Evolutionary conservation across 2,113 vertebrate genomes (phyloP).

Genomic region (Corvus hawaiiensis): DNA sequence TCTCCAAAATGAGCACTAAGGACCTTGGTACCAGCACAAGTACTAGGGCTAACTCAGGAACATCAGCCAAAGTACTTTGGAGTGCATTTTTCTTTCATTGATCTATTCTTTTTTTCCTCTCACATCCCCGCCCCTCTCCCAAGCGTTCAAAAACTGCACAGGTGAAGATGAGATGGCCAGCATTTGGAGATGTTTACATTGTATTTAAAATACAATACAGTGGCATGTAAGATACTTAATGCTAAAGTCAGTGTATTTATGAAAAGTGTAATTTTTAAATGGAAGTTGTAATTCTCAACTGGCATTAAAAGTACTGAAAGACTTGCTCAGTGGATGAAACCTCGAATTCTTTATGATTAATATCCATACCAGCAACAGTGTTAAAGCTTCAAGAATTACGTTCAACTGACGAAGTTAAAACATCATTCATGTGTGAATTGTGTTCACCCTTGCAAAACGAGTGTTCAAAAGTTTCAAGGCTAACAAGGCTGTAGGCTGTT

Average conservation of each 20-base stretch:
- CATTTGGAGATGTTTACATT: constrained; percentile 70
- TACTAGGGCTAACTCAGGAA: constrained; percentile 66
- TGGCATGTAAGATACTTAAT: constrained; percentile 70
- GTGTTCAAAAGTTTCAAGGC: background rate
- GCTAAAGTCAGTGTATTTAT: constrained; percentile 70
- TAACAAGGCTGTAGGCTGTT: background rate
- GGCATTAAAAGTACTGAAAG: constrained; percentile 66
- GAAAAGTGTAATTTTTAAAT: constrained; percentile 73
- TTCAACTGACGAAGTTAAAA: background rate
- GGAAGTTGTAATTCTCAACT: constrained; percentile 67
- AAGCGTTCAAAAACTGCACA: constrained; percentile 54
- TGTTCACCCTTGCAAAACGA: background rate
- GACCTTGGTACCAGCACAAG: background rate
- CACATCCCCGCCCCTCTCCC: background rate
- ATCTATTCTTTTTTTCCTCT: background rate
- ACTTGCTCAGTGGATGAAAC: constrained; percentile 10
- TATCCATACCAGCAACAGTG: accelerated
- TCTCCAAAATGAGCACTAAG: background rate
- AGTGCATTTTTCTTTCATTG: constrained; percentile 17
- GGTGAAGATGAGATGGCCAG: constrained; percentile 61
- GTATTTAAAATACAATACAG: constrained; percentile 67
- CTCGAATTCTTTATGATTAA: background rate
- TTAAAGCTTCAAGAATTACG: background rate
- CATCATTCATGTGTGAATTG: background rate
- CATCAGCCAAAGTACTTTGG: constrained; percentile 53